These are phyloP conservation scores for Hylomyscus alleni DNA, from an alignment of 2,797 vertebrate genomes.

Conservation along the genomic window DNA sequence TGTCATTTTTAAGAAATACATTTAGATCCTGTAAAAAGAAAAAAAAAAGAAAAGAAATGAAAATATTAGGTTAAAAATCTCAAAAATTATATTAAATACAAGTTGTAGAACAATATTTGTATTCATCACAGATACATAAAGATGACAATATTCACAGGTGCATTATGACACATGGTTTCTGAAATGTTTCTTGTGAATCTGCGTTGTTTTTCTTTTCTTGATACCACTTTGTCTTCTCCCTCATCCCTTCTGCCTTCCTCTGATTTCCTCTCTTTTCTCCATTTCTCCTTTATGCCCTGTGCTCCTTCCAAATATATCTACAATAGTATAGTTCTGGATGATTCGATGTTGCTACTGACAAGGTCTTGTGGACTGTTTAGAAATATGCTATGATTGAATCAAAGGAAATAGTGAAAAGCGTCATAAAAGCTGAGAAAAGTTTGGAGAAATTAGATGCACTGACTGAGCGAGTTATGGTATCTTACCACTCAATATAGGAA, in stretches of 20 bases:
- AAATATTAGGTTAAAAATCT: background rate
- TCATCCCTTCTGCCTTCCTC: background rate
- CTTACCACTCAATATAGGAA: background rate
- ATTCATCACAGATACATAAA: background rate
- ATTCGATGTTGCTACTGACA: background rate
- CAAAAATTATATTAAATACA: background rate
- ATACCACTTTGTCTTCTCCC: background rate
- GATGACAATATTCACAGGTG: background rate
- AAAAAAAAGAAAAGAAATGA: too few species aligned
- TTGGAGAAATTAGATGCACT: background rate
- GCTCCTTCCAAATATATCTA: slow-evolving; percentile 20
- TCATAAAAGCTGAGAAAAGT: background rate
- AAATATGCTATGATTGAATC: background rate
- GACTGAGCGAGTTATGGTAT: background rate
- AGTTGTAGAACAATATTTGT: background rate
- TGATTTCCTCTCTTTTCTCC: background rate
- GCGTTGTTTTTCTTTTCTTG: background rate
- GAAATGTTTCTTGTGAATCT: background rate
- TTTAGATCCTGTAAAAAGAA: too few species aligned
- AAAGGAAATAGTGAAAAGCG: background rate
- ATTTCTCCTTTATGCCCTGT: background rate
- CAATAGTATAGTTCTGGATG: background rate
- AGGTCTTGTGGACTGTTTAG: background rate
- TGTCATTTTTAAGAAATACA: too few species aligned
- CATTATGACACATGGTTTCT: background rate